Evolutionary conservation across 2,888 invertebrate genomes (phyloP).

Genomic region (Acanthoscelides obtectus): DNA sequence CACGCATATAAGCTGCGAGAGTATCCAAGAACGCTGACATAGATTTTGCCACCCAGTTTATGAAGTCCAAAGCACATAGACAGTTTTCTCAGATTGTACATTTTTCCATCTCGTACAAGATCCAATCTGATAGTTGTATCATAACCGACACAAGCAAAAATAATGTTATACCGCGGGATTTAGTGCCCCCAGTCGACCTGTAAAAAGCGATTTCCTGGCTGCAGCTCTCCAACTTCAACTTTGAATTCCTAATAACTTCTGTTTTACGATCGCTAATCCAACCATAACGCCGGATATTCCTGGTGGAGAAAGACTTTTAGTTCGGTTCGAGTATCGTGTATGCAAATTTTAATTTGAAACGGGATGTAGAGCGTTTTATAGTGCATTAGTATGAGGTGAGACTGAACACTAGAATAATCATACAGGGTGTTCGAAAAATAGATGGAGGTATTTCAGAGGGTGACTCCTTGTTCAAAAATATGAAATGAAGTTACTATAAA

Average conservation of each 20-base stretch:
- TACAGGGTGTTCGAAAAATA: too few species aligned
- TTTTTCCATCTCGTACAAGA: background rate
- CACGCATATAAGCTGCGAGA: too few species aligned
- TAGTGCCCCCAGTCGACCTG: background rate
- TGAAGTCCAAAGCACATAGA: too few species aligned
- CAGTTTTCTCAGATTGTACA: too few species aligned
- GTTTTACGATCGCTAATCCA: background rate
- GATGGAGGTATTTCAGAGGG: too few species aligned
- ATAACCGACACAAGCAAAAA: background rate
- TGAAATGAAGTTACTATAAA: too few species aligned
- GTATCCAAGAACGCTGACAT: too few species aligned
- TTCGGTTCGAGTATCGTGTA: background rate
- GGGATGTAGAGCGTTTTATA: background rate
- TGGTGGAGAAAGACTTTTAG: background rate
- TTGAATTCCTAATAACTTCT: background rate
- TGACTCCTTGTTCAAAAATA: too few species aligned
- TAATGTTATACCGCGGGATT: background rate
- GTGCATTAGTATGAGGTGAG: too few species aligned
- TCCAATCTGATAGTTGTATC: background rate
- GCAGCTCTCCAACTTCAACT: background rate
- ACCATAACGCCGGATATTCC: background rate
- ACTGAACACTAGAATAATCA: too few species aligned
- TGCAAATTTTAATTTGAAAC: slow-evolving; percentile 7
- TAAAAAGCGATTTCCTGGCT: background rate
- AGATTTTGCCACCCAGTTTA: too few species aligned